These are phyloP conservation scores for Hydractinia symbiolongicarpus DNA, from an alignment of 30 jellyfish, hydroid and myxozoan genomes.

Conservation along the genomic window DNA sequence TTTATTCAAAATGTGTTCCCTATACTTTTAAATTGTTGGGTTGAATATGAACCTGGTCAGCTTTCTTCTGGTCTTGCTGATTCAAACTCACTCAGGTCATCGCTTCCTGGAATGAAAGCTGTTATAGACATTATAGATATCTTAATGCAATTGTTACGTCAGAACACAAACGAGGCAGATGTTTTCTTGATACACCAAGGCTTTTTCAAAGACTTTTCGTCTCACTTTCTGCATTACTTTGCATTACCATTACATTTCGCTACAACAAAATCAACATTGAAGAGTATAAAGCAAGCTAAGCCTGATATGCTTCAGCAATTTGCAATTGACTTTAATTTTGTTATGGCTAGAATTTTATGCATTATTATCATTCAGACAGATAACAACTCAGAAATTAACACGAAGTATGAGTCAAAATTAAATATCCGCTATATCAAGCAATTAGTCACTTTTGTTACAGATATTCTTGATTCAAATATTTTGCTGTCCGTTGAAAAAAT, in stretches of 20 bases:
- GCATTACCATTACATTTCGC: constrained; percentile 12
- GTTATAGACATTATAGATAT: constrained; percentile 4
- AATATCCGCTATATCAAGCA: neutral
- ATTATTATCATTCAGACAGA: neutral
- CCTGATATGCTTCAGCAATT: constrained; percentile 1
- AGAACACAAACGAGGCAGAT: neutral
- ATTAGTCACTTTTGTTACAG: constrained; percentile 9
- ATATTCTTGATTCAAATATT: neutral
- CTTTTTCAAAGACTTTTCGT: constrained; percentile 15
- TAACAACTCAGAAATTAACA: neutral
- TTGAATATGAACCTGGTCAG: constrained; percentile 51
- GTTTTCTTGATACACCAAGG: neutral
- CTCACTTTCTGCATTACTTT: constrained; percentile 23
- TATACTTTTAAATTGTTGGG: constrained; percentile 60
- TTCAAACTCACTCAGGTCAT: constrained; percentile 8
- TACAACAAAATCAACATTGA: constrained; percentile 2
- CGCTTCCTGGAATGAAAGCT: constrained; percentile 34
- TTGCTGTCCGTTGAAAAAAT: constrained; percentile 5
- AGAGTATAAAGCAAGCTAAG: neutral
- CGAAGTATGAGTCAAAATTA: neutral
- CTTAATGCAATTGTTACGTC: neutral
- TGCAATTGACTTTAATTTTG: constrained; percentile 26
- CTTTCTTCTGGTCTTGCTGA: constrained; percentile 26
- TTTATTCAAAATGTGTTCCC: constrained; percentile 40
- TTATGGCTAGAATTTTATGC: constrained; percentile 18